These are phyloP conservation scores for Drosophila sturtevanti DNA, from an alignment of 1,140 invertebrate species.

Conservation along the genomic window DNA sequence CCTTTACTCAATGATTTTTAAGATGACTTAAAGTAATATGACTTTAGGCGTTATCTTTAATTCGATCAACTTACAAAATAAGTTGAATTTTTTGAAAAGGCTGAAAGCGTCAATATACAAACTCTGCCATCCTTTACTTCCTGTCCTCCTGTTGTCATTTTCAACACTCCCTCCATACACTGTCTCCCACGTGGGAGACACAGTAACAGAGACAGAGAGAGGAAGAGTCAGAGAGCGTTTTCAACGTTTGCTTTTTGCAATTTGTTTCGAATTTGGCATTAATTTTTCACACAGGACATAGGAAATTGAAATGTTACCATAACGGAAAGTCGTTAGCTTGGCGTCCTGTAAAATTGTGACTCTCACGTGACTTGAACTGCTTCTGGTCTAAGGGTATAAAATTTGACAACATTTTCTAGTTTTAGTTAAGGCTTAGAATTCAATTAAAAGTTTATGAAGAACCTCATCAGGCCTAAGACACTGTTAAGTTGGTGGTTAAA, in stretches of 20 bases:
- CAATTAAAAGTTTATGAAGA: slow-evolving; percentile 74
- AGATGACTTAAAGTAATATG: background rate
- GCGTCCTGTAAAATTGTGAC: background rate
- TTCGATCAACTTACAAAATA: background rate
- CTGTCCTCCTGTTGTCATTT: slow-evolving; percentile 61
- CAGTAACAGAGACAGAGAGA: background rate
- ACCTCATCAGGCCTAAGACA: slow-evolving; percentile 21
- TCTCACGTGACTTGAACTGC: background rate
- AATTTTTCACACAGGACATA: slow-evolving; percentile 74
- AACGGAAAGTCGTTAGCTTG: slow-evolving; percentile 68
- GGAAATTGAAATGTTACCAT: slow-evolving; percentile 80
- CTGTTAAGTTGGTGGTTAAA: slow-evolving; percentile 48
- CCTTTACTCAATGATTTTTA: background rate
- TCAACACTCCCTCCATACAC: slow-evolving; percentile 16
- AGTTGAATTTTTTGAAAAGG: background rate
- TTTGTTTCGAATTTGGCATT: slow-evolving; percentile 78
- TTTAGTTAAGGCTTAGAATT: slow-evolving; percentile 51
- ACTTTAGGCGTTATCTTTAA: background rate
- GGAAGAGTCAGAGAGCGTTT: background rate
- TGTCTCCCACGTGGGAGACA: background rate
- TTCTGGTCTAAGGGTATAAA: background rate
- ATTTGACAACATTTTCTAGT: slow-evolving; percentile 29
- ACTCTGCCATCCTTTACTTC: slow-evolving; percentile 68
- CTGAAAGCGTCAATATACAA: slow-evolving; percentile 11
- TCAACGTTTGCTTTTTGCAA: slow-evolving; percentile 54